These are phyloP conservation scores for Merluccius polli DNA, from an alignment of 2,797 vertebrate genomes.

Conservation along the genomic window DNA sequence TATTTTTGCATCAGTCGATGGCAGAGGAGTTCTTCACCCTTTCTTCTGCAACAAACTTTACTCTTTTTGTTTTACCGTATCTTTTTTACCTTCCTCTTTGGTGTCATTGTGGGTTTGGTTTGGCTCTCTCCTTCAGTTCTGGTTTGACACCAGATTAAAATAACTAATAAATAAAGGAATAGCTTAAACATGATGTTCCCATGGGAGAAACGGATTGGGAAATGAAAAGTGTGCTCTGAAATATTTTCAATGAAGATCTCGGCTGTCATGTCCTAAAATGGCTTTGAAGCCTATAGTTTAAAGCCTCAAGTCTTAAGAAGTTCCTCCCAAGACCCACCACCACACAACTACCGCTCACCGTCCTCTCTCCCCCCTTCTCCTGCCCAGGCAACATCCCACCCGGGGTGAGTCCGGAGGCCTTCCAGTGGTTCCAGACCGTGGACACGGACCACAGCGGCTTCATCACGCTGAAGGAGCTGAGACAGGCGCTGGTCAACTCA, in stretches of 20 bases:
- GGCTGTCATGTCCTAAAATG: not conserved
- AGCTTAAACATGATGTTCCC: conserved; percentile 13
- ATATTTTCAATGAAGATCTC: not conserved
- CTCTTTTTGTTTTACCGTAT: not conserved
- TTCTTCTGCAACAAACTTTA: not conserved
- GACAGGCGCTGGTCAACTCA: conserved; percentile 91
- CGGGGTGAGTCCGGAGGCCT: conserved; percentile 83
- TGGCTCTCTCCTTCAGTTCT: not conserved
- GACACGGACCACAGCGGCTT: conserved; percentile 86
- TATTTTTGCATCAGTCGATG: not conserved
- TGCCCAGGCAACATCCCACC: conserved; percentile 76
- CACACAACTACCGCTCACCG: not conserved
- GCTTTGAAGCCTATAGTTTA: too few species aligned
- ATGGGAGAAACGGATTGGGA: conserved; percentile 1
- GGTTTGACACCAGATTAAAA: not conserved
- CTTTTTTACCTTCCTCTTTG: not conserved
- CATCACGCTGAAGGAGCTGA: conserved; percentile 90
- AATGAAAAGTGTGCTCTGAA: conserved; percentile 15
- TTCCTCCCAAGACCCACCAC: not conserved
- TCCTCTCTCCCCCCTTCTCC: not conserved
- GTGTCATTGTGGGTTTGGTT: not conserved
- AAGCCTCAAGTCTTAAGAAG: not conserved
- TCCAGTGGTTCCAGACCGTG: conserved; percentile 90
- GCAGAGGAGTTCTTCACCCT: not conserved
- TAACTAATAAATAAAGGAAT: conserved; percentile 22